phyloP scores from a whole-genome alignment of 1,140 invertebrate genomes.

The Pseudobourletiella spinata region DNA sequence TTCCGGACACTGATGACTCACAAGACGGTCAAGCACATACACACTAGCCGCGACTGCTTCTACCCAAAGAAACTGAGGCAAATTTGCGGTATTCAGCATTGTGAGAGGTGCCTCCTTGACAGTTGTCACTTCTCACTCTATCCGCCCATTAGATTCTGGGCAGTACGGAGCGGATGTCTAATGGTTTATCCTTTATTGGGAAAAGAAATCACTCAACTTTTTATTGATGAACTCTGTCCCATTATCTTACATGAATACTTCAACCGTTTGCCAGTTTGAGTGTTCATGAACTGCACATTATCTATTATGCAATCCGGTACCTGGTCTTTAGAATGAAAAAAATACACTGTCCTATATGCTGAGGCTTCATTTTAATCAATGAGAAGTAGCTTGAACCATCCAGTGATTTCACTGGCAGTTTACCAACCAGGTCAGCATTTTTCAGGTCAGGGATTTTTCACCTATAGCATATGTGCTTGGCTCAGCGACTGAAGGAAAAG shows the following conservation, averaged over 20 bases:
- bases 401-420: neutral
- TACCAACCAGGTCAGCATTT: neutral
- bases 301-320: conserved; percentile 37
- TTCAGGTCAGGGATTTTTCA: neutral
- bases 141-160: conserved; percentile 40
- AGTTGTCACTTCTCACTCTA: conserved; percentile 42
- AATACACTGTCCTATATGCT: conserved; percentile 39
- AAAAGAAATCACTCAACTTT: conserved; percentile 11
- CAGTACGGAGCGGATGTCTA: conserved; percentile 37
- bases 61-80: neutral
- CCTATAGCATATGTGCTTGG: neutral
- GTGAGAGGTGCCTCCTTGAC: conserved; percentile 38
- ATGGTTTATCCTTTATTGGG: conserved; percentile 37
- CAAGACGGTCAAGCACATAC: conserved; percentile 10
- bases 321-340: conserved; percentile 42
- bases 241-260: conserved; percentile 24
- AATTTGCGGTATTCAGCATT: neutral
- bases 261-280: conserved; percentile 11
- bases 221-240: conserved; percentile 21
- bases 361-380: conserved; percentile 42
- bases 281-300: conserved; percentile 35
- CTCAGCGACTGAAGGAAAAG: neutral
- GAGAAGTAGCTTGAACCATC: conserved; percentile 18
- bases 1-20: neutral
- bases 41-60: neutral